Evolutionary conservation across 2,797 vertebrate genomes (phyloP), one percentile per base, ranked within the genome.

Genomic region (Ficedula albicollis): DNA sequence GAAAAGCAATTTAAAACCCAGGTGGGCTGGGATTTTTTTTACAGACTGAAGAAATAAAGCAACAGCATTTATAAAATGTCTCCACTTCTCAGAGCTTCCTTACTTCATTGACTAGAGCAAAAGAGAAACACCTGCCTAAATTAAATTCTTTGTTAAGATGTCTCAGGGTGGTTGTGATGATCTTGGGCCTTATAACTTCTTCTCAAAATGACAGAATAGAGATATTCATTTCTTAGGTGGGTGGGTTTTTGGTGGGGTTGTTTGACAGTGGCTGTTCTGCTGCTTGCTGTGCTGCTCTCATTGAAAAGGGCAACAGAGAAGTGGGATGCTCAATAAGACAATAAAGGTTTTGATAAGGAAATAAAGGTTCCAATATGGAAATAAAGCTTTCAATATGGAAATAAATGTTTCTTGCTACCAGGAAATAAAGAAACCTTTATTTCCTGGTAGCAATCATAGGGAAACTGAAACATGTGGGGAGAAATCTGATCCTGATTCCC

Each of bases 1-100:
- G 55, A 83, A 90, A 94, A 91, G 95, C 84, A 74, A 84, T 95
- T 94, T 93, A 86, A 92, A 93, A 44, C 41, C 66, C 41, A 90
- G 75, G 87, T 89, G 75, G 81, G 49, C 56, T 70, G 18, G 36
- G 72, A 62, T 46, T 76, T 64, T 64, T 60, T 74, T 62, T 29
- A n/a, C 2, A 3, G 34, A 23, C 34, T 39, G 39, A 67, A 66
- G 73, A 87, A 93, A 89, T 78, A 85, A 90, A 87, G 63, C 75
- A 89, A 83, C 48, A 84, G 58, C 79, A 27, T 92, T 90, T 93
- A 73, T 49, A 72, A 93, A 75, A 72, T 3, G 1, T 43, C 75
- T 79, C 32, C 29, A 63, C 32, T 54, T 67, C 77, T 75, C 59
- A 68, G 29, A 85, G 48, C 66, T 66, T 51, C 78, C 59, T 56